A percentile compares a stretch with the other conserved stretches of the same genome.
Conservation (phyloP, 2,113 vertebrate species). For the Plotosus lineatus region DNA sequence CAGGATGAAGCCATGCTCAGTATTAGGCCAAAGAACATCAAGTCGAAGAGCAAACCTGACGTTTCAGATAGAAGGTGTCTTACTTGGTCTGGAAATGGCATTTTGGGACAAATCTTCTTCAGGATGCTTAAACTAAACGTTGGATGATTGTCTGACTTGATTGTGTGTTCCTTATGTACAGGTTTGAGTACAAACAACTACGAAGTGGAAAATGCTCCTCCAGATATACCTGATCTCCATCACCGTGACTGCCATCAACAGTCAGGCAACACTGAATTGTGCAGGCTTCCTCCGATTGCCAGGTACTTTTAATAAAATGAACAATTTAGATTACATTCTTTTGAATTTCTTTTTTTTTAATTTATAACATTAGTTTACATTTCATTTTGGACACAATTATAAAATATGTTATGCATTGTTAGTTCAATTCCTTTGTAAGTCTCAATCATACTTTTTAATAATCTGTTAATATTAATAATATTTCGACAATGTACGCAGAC, state of each 20-base stretch:
- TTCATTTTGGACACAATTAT: neutral
- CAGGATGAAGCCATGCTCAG: neutral
- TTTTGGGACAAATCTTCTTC: neutral
- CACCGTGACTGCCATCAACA: conserved; percentile 44
- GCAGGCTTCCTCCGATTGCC: conserved; percentile 33
- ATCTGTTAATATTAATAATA: neutral
- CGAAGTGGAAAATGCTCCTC: conserved; percentile 53
- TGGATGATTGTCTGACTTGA: conserved; percentile 19
- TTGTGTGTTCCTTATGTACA: conserved; percentile 32
- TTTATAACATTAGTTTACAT: neutral
- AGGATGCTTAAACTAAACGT: neutral
- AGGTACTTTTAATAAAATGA: conserved; percentile 32
- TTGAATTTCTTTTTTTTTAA: neutral
- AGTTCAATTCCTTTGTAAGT: too few relatives aligned
- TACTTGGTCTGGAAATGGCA: conserved; percentile 15
- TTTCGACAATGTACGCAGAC: neutral
- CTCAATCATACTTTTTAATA: too few relatives aligned
- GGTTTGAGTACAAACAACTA: conserved; percentile 38
- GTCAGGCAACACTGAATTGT: conserved; percentile 32
- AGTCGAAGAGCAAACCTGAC: conserved; percentile 2
- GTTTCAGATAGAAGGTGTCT: conserved; percentile 44
- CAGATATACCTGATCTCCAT: conserved; percentile 50
- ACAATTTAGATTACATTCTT: neutral
- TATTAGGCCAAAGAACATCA: conserved; percentile 16
- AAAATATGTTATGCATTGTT: neutral